Base-by-base conservation (phyloP, 2,888 invertebrate genomes). In the Autographa gamma region DNA sequence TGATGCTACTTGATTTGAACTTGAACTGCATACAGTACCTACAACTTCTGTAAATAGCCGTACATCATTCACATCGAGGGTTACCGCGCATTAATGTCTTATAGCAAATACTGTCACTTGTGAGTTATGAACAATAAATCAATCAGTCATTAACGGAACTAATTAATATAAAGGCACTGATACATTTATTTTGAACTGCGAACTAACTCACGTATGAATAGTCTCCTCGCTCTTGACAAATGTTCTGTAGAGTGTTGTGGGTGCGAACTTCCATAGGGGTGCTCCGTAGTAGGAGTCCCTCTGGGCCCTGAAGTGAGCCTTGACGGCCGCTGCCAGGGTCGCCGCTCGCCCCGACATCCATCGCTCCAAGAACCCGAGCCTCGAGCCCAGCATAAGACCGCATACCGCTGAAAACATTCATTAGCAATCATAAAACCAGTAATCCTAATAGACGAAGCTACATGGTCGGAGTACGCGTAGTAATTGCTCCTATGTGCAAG, bases 221-320 rank as follows among this genome's bases (percentile, higher is more conserved):
- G 96, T 96, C 85, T 98, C 98, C 90, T 98, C 98, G 90, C 97
- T 97, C 75, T 96, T 92, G 16, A 96, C 96, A 77, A 98, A 97
- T 6, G 97, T 96, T 66, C 95, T 96, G 89, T 98, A 98, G 0
- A 97, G 96, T 62, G 96, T 93, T 0, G 98, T 98, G 0, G 97
- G 97, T 18, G 97, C 96, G 74, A 97, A 96, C 92, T 98, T 98
- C 98, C 98, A 98, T 67, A 98, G 91, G 0, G 98, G 98, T 52
- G 98, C 96, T 0, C 98, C 98, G 89, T 97, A 98, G 90, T 97
- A 97, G 0, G 98, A 97, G 88, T 98, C 98, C 69, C 98, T 96
- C 77, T 97, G 97, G 0, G 98, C 97, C 61, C 97, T 96, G 89
- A 98, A 98, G 85, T 98, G 97, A 56, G 97, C 96, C 86, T 97